Evolutionary conservation across 2,888 invertebrate genomes (phyloP), one percentile per base, ranked within the genome.

Genomic region (Megastigmus dorsalis): DNA sequence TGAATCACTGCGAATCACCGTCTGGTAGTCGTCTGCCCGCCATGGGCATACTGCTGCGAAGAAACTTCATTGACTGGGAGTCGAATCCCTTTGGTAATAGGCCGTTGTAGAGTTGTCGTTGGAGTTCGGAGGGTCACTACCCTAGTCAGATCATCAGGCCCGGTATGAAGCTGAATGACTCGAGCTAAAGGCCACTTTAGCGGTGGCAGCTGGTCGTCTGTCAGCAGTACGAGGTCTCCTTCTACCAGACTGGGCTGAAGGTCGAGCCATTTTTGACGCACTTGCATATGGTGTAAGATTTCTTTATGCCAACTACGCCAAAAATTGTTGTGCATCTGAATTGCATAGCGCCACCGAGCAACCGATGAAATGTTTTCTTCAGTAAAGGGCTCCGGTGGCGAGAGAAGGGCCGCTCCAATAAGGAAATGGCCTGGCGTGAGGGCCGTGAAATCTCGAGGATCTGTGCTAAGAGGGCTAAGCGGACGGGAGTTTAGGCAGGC

Each of bases 21-120:
- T n/a, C n/a, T n/a, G n/a, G n/a, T n/a, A n/a, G n/a, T n/a, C n/a
- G n/a, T n/a, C n/a, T n/a, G n/a, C n/a, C n/a, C n/a, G n/a, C n/a
- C n/a, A n/a, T n/a, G n/a, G n/a, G n/a, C n/a, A n/a, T n/a, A n/a
- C n/a, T n/a, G n/a, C n/a, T n/a, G n/a, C n/a, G n/a, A n/a, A n/a
- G n/a, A n/a, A 33, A 7, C 7, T 7, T 33, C 33, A 5, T 26
- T 10, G 5, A 0, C 3, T 5, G 43, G 15, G 2, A 43, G 43
- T 3, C 1, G 2, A n/a, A n/a, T 26, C n/a, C 13, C 10, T 13
- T 55, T 70, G 74, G 74, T 76, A 69, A 57, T 33, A 15, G 54
- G 20, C n/a, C 36, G 4, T 15, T 54, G 15, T 0, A 54, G 9
- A n/a, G n/a, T 9, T 3, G 54, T 7, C 2, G 54, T 54, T 2